Base-by-base conservation (phyloP, 2,797 vertebrate species). In the Lerista edwardsae region DNA sequence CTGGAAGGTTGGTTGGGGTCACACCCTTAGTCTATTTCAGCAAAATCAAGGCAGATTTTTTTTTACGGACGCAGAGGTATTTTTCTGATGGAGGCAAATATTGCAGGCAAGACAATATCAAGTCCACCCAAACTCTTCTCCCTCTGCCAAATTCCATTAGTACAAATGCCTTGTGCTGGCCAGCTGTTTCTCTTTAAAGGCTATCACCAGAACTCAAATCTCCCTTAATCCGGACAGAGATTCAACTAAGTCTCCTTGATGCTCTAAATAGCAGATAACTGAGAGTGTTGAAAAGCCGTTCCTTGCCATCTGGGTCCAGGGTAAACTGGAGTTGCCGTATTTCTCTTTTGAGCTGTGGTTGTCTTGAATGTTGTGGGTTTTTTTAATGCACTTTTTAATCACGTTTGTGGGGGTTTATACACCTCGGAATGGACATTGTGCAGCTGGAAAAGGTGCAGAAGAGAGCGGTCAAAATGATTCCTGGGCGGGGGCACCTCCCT, bases 181-280 rank as follows among this genome's bases (percentile, higher is more conserved):
- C 82, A 84, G 82, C 82, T 84, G 82, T 71, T 77, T 47, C 75
- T 69, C 51, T 77, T 85, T 80, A 80, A 75, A 75, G 62, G 62
- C 17, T 86, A 62, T 51, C 64, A 15, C 51, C 64, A 17, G 62
- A 8, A 69, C 36, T 47, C 72, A 81, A 81, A 81, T 71, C 51
- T 73, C 55, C 11, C 64, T 76, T 86, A 75, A 86, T 86, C 84
- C 73, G 55, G 59, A 76, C 79, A 76, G 79, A 86, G 82, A 77
- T 84, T 81, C 64, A 64, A 25, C 84, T 81, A 86, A 81, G 41
- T 71, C 65, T 76, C 36, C 73, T 62, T 76, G 79, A 76, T 75
- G 73, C 64, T 64, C 64, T 86, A 76, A 78, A 84, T 65, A 84
- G 83, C 76, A 71, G 51, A 71, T 86, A 86, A 81, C 84, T 36